phyloP scores from a whole-genome alignment of 2,797 vertebrate genomes.

The Hyperoplus lanceolatus region DNA sequence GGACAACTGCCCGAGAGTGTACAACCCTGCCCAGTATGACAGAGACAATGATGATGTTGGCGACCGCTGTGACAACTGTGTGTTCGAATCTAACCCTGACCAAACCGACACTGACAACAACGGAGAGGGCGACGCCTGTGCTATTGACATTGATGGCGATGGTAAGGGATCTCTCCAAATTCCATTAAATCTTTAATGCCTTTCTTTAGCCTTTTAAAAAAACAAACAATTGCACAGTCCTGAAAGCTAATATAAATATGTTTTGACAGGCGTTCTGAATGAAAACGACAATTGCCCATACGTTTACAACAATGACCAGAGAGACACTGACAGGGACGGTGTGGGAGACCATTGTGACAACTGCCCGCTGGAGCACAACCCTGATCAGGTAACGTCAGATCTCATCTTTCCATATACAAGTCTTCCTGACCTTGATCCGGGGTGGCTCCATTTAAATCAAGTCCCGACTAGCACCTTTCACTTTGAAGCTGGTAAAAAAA shows the following conservation, averaged over 20 bases:
- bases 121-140: constrained; percentile 97
- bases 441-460: constrained; percentile 51
- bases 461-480: constrained; percentile 45
- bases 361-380: constrained; percentile 97
- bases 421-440: constrained; percentile 3
- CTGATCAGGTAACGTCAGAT: constrained; percentile 91
- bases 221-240: neutral
- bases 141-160: constrained; percentile 98
- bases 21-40: constrained; percentile 97
- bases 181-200: neutral
- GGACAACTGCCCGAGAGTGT: constrained; percentile 97
- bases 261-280: constrained; percentile 92
- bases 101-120: constrained; percentile 97
- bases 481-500: constrained; percentile 49
- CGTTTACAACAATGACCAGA: constrained; percentile 98
- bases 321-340: constrained; percentile 94
- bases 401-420: constrained; percentile 6
- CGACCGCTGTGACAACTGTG: constrained; percentile 97
- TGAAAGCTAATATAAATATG: constrained; percentile 29
- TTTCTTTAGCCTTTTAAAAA: neutral
- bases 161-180: constrained; percentile 83
- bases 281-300: constrained; percentile 97
- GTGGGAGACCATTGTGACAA: constrained; percentile 99
- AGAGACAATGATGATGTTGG: constrained; percentile 96
- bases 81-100: constrained; percentile 95